Conservation (phyloP, 1,140 invertebrate species). For the Hyposmocoma kahamanoa region DNA sequence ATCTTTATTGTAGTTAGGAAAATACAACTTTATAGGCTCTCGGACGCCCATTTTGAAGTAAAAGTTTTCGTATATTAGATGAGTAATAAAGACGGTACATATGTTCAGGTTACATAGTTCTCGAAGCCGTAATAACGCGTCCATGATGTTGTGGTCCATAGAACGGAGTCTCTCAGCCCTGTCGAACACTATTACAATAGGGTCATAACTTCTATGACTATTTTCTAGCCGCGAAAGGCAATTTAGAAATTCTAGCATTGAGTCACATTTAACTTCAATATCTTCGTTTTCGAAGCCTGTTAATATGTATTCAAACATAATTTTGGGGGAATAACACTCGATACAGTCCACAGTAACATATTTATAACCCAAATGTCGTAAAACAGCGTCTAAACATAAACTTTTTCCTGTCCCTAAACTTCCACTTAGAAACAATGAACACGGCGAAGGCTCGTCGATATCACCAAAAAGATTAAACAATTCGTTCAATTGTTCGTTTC, state of each 20-base stretch:
- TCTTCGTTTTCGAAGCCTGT: slow-evolving; percentile 72
- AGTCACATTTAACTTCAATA: slow-evolving; percentile 77
- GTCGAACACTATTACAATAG: slow-evolving; percentile 82
- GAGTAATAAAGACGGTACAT: slow-evolving; percentile 84
- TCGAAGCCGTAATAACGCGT: slow-evolving; percentile 79
- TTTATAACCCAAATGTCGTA: slow-evolving; percentile 76
- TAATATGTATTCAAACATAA: slow-evolving; percentile 85
- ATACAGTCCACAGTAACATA: slow-evolving; percentile 85
- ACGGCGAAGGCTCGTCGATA: slow-evolving; percentile 75
- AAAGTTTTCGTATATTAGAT: slow-evolving; percentile 88
- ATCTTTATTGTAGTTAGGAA: slow-evolving; percentile 87
- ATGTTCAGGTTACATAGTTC: slow-evolving; percentile 84
- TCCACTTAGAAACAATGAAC: slow-evolving; percentile 84
- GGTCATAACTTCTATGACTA: slow-evolving; percentile 45
- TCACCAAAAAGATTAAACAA: slow-evolving; percentile 77
- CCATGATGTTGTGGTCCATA: slow-evolving; percentile 80
- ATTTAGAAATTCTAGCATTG: slow-evolving; percentile 82
- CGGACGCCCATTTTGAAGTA: slow-evolving; percentile 78
- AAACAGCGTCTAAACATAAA: slow-evolving; percentile 75
- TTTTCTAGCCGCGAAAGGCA: slow-evolving; percentile 65
- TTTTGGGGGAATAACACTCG: slow-evolving; percentile 84
- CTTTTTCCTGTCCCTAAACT: slow-evolving; percentile 88
- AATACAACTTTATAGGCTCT: slow-evolving; percentile 85
- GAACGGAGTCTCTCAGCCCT: slow-evolving; percentile 85
- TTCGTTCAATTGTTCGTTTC: slow-evolving; percentile 74